Evolutionary conservation across 2,113 vertebrate species (phyloP).

Genomic region (Sialia sialis): DNA sequence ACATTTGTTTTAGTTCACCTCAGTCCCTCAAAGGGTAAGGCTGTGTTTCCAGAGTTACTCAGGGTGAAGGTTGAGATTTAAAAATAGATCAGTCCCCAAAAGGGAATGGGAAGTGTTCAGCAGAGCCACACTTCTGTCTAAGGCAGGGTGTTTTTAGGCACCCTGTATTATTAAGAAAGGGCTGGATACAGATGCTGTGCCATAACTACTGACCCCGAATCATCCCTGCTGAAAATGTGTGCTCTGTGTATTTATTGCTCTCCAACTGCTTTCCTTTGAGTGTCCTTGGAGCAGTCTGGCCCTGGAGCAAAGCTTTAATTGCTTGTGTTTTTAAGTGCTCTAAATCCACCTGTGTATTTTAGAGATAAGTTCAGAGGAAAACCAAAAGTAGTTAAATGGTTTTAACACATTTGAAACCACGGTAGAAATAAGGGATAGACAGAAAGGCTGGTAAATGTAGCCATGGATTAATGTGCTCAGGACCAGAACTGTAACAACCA

Average conservation of each 20-base stretch:
- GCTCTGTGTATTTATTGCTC: background rate
- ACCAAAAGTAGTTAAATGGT: background rate
- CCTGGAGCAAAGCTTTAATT: conserved; percentile 28
- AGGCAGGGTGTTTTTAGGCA: background rate
- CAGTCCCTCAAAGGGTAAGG: background rate
- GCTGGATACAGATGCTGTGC: background rate
- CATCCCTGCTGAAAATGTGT: background rate
- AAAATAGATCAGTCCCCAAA: background rate
- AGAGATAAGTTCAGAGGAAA: background rate
- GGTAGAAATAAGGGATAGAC: background rate
- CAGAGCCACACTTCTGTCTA: background rate
- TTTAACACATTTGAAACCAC: conserved; percentile 5
- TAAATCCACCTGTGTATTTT: conserved; percentile 19
- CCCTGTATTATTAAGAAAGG: background rate
- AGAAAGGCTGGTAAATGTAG: background rate
- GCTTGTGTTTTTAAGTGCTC: conserved; percentile 13
- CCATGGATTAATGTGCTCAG: background rate
- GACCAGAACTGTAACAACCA: background rate
- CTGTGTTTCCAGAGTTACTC: background rate
- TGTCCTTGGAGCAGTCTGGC: background rate
- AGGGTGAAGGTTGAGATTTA: background rate
- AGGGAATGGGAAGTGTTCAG: background rate
- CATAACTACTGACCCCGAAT: background rate
- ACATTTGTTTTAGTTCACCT: background rate
- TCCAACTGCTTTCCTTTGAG: background rate